Evolutionary conservation across 2,797 vertebrate genomes (phyloP), one percentile per base, ranked within the genome.

Genomic region (Phalloptychus januarius): DNA sequence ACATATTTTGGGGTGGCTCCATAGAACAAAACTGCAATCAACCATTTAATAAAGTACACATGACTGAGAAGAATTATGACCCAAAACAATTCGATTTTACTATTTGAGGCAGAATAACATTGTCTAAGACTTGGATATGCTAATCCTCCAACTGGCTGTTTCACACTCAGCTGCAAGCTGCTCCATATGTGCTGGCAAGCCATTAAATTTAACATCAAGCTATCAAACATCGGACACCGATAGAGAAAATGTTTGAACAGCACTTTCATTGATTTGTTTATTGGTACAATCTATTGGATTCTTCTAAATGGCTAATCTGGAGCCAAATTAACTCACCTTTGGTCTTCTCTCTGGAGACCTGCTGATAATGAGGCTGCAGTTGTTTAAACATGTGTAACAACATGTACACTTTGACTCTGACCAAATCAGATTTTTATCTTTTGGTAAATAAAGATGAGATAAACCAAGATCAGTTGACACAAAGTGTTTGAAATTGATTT

Each of bases 241-340:
- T 54, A 12, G 33, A 63, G 61, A 67, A 67, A 67, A 67, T 40
- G 63, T 67, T 67, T 67, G 63, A 67, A 10, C 63, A 67, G 63
- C 36, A 40, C 20, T 40, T 67, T 67, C 18, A 67, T 67, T 38
- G 36, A 67, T 67, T 67, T 23, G 33, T 67, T 67, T 67, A 38
- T 67, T 67, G 36, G 7, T 25, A 36, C 8, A 40, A 70, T 44
- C 38, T 70, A 70, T 44, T 44, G 40, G 67, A 44, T 70, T 70
- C 40, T 44, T 44, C 11, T 44, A n/a, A 44, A 70, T 7, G 11
- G 25, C 40, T 67, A 11, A 23, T 40, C 63, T 25, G 63, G 25
- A 23, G 63, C 63, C 16, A 63, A 36, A 38, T 63, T 12, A 25
- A 38, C 63, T 67, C 63, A 40, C 36, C 36, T 67, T 67, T 67